Base-by-base conservation (phyloP, 2,113 vertebrate genomes). In the Salvelinus namaycush region DNA sequence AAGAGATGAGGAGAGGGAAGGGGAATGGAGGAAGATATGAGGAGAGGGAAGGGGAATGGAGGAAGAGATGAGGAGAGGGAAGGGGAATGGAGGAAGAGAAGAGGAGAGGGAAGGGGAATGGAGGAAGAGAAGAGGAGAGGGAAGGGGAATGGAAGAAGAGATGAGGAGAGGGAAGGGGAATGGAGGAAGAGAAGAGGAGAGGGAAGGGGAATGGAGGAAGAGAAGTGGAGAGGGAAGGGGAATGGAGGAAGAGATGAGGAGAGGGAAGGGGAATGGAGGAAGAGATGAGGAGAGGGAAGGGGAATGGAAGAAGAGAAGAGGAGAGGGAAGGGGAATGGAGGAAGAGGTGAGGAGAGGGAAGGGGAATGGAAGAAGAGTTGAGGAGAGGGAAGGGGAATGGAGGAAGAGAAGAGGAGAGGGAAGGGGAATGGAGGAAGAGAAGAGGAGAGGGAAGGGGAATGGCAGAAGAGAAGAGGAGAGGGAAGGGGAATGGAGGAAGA, bases 251-350 rank as follows among this genome's bases (percentile, higher is more conserved):
- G 3, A 29, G 62, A 24, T 3, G 4, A 18, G 22, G 24, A 26
- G 62, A 72, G 34, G 67, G 62, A 29, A 29, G 29, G 20, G 7
- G 9, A 13, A 29, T 31, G n/a, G 22, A 26, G 62, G 22, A 18
- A 24, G 22, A 65, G 48, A 24, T 1, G 24, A 6, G 1, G 11
- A 60, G 66, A 67, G 60, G 54, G 65, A n/a, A 62, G 31, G 29
- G 29, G 29, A 29, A 29, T 29, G 3, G 27, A 29, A 3, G 27
- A 29, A 29, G 27, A 29, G 31, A 27, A 27, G 64, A 1, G 49
- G 72, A 12, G 78, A 77, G 72, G 70, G 29, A 79, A 29, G 0
- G 67, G 66, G 78, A 68, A 31, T 70, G 73, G 59, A 76, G 76
- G 79, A 78, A 57, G 59, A 70, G 74, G n/a, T 18, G 69, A 3